phyloP scores from a whole-genome alignment of 2,113 vertebrate species.

The Myotis brandtii region DNA sequence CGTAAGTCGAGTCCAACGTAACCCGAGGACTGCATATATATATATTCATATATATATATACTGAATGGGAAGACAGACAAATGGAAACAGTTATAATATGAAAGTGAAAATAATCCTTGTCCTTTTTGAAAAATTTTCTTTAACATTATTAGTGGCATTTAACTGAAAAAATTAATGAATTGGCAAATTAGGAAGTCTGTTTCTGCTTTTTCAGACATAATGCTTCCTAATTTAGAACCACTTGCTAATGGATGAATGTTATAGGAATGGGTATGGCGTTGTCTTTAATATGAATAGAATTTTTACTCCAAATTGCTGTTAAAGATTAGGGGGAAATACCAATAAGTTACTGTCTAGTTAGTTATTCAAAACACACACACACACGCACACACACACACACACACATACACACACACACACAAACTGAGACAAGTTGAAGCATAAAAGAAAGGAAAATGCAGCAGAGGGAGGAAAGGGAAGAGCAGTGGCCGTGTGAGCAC shows the following conservation, averaged over 20 bases:
- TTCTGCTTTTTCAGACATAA: not conserved
- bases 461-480: not conserved
- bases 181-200: not conserved
- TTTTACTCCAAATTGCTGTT: not conserved
- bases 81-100: not conserved
- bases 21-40: too few species aligned
- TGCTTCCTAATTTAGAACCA: not conserved
- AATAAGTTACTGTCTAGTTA: not conserved
- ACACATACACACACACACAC: too few species aligned
- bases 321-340: not conserved
- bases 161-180: slow-evolving; percentile 12
- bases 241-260: not conserved
- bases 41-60: not conserved
- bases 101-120: not conserved
- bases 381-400: too few species aligned
- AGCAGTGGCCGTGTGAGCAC: not conserved
- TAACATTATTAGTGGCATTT: not conserved
- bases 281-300: not conserved
- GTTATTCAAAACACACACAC: not conserved
- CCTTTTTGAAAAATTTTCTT: not conserved
- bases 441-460: not conserved
- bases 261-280: not conserved
- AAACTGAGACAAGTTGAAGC: not conserved
- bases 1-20: too few species aligned
- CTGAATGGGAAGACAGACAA: not conserved